Base-by-base conservation (phyloP, 1,140 invertebrate species). In the Portunus trituberculatus region DNA sequence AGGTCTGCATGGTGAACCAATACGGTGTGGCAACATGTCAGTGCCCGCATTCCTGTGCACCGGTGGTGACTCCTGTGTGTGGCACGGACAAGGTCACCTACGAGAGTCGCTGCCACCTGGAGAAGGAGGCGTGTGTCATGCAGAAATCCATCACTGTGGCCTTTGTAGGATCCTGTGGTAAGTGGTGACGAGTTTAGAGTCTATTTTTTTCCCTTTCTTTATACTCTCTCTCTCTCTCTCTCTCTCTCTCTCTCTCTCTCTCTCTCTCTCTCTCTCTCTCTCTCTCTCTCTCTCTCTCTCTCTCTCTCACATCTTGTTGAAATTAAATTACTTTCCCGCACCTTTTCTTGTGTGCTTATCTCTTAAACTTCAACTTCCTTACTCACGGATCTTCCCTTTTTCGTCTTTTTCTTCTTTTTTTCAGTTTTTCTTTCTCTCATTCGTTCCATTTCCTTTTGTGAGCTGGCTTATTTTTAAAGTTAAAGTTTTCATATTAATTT, bases 1-100 rank as follows among this genome's bases (percentile, higher is more conserved):
- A 99, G 96, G 98, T 98, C 96, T 99, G 99, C 97, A 97, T 97
- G 25, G 98, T 99, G 96, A 98, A 99, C 97, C 98, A 98, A 95
- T 98, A 98, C 95, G 98, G 98, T 0, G 98, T 98, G 84, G 98
- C 98, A 0, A 97, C 98, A 95, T 99, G 98, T 97, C 98, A 98
- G 94, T 99, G 98, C 96, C 98, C 98, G 3, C 91, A 95, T 0
- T 97, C 97, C 31, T 99, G 98, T 97, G 98, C 98, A 96, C 98
- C 98, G 0, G 97, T 99, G 29, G 97, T 99, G 97, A 97, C 98
- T 96, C 98, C 97, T 12, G 98, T 98, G 52, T 98, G 97, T 97
- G 98, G 97, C 0, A 97, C 97, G 14, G 98, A 98, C 96, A 98
- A 97, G 0, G 97, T 97, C 16, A 98, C 98, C 0, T 98, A 98